Evolutionary conservation across 2,113 vertebrate species (phyloP).

Genomic region (Hippocampus zosterae): DNA sequence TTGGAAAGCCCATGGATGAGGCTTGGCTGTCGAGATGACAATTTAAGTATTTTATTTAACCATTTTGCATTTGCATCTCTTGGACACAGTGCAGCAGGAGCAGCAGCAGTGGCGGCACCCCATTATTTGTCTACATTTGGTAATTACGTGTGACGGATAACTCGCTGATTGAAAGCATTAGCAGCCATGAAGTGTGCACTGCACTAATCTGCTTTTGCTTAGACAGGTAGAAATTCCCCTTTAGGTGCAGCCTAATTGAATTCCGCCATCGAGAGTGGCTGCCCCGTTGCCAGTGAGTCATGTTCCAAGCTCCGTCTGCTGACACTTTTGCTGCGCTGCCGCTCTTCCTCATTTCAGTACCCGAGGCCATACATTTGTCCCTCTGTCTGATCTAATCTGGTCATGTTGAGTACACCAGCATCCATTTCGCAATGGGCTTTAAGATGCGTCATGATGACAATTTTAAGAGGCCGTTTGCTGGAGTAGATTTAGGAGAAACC

Average conservation of each 20-base stretch:
- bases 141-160: not conserved
- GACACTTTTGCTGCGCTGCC: slow-evolving; percentile 21
- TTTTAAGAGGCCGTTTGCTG: not conserved
- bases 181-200: slow-evolving; percentile 6
- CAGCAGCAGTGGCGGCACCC: not conserved
- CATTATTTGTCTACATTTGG: not conserved
- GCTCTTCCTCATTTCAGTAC: slow-evolving; percentile 21
- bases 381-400: slow-evolving; percentile 17
- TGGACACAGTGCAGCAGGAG: not conserved
- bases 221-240: slow-evolving; percentile 52
- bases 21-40: too few species aligned
- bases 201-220: slow-evolving; percentile 48
- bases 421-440: not conserved
- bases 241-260: slow-evolving; percentile 45
- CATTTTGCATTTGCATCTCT: not conserved
- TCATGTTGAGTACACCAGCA: not conserved
- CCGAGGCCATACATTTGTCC: slow-evolving; percentile 26
- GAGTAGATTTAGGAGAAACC: not conserved
- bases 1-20: not conserved
- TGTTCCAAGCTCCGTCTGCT: slow-evolving; percentile 16
- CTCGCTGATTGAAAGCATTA: slow-evolving; percentile 9
- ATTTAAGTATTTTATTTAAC: too few species aligned
- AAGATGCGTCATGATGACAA: not conserved
- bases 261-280: slow-evolving; percentile 28
- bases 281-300: slow-evolving; percentile 17